Evolutionary conservation across 2,113 vertebrate species (phyloP), one percentile per base, ranked within the genome.

Genomic region (Amia ocellicauda): DNA sequence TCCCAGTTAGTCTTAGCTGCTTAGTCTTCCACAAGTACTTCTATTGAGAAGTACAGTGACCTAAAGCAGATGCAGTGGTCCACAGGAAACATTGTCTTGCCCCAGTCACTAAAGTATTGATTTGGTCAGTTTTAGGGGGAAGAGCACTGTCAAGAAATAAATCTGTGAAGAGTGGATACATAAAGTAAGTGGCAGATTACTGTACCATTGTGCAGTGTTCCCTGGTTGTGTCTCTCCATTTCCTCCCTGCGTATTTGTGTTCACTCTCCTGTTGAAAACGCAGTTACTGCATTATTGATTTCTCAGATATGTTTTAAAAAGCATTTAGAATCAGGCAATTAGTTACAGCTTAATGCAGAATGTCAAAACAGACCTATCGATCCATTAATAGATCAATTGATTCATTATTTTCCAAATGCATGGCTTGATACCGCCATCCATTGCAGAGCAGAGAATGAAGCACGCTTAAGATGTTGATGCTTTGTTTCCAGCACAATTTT

Each of bases 281-380:
- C 42, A 76, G 69, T 77, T 80, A 83, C 73, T 85, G 74, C 69
- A 74, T 79, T 91, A 96, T 93, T 88, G 92, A 95, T 93, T 83
- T 69, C 54, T 74, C 75, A 83, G 82, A 90, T 89, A 89, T 73
- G 78, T 85, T 92, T 91, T 89, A 86, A 92, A 88, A 95, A 95
- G 90, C 92, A 88, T 93, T 92, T 93, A 86, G 81, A 86, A 87
- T 89, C 78, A 74, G 76, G 79, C 91, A 94, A 92, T 98, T 96
- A 94, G 93, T 94, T 93, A 86, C 83, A 85, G 77, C 87, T 94
- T 96, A 96, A 94, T 95, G 91, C 77, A 88, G 85, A 91, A 90
- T 91, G 93, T 93, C 91, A 89, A 92, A 94, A 92, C 87, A 93
- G 74, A 69, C 75, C 58, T 80, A 94, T 94, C 4, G 84, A 94